Base-by-base conservation (phyloP, 2,113 vertebrate genomes). In the Prietella phreatophila region DNA sequence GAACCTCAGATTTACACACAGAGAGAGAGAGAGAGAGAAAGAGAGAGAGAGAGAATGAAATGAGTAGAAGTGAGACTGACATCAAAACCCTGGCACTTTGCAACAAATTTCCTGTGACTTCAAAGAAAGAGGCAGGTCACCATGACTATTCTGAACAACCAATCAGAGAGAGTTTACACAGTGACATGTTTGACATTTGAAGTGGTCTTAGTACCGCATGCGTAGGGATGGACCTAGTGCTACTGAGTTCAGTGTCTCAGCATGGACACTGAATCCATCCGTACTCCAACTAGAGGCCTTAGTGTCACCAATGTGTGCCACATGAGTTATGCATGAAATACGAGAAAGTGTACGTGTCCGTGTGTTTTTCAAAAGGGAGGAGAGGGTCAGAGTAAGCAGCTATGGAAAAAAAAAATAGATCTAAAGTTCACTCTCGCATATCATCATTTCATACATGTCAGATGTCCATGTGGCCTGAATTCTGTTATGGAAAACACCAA, bases 51-150 rank as follows among this genome's bases (percentile, higher is more conserved):
- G 27, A 85, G 75, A 86, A 84, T 30, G 82, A 86, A 76, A 88
- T 33, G 61, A 83, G 75, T 73, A 89, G 86, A 87, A 81, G 89
- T 96, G 95, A 94, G 95, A 94, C 94, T 91, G 75, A 96, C 95
- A 96, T 97, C 95, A 96, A 96, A 97, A 96, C 89, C 78, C 87
- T 88, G 33, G 85, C 73, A 69, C 83, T 91, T 76, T 67, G 90
- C 83, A 85, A 55, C 39, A 36, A 84, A 88, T 88, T 91, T 86
- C 71, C 89, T 86, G 85, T 83, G 88, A 81, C 88, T 93, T 93
- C 88, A 92, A 92, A 93, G 87, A 83, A 88, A 89, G 71, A 79
- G 90, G 86, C 53, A 84, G 89, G 86, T 56, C 75, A 80, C 83
- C 79, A 69, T 55, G 60, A 56, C 47, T 71, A 47, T 17, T 47